These are phyloP conservation scores for Drosophila lacertosa DNA, from an alignment of 1,140 invertebrate species.

Conservation along the genomic window DNA sequence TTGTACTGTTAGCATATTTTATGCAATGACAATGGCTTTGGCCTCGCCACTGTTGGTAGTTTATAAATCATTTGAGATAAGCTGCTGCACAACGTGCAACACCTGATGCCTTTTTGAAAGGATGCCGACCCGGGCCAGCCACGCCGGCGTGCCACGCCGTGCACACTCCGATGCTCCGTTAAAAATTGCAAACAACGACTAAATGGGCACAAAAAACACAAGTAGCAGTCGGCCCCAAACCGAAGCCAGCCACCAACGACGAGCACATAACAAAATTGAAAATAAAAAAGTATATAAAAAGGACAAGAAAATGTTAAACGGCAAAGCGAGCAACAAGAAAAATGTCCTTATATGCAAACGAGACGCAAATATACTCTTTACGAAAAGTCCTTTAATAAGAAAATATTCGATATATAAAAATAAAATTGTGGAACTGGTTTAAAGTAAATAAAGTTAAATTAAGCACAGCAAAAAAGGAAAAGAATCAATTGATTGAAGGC, in stretches of 20 bases:
- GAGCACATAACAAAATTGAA: constrained; percentile 71
- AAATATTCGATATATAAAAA: neutral
- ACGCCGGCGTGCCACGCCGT: constrained; percentile 32
- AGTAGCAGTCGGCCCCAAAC: constrained; percentile 28
- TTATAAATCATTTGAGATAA: constrained; percentile 84
- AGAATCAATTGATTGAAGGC: too few relatives aligned
- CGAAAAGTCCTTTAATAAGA: neutral
- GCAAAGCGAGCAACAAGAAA: constrained; percentile 37
- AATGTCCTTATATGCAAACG: neutral
- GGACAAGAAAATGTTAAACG: constrained; percentile 43
- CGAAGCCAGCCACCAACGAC: constrained; percentile 24
- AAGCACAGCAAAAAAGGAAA: too few relatives aligned
- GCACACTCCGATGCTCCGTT: constrained; percentile 44
- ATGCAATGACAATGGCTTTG: constrained; percentile 84
- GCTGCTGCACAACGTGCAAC: constrained; percentile 83
- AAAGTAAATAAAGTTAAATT: too few relatives aligned
- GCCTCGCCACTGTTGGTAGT: constrained; percentile 83
- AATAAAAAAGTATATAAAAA: constrained; percentile 60
- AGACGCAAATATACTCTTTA: constrained; percentile 14
- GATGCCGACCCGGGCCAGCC: constrained; percentile 59
- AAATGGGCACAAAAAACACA: constrained; percentile 73
- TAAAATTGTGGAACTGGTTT: neutral
- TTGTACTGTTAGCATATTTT: constrained; percentile 81
- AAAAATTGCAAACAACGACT: constrained; percentile 78
- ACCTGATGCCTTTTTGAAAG: constrained; percentile 82